Percentiles rank a stretch among this genome's conserved stretches.
Evolutionary conservation across 2,888 invertebrate species (phyloP).

Genomic region (Galeruca laticollis): DNA sequence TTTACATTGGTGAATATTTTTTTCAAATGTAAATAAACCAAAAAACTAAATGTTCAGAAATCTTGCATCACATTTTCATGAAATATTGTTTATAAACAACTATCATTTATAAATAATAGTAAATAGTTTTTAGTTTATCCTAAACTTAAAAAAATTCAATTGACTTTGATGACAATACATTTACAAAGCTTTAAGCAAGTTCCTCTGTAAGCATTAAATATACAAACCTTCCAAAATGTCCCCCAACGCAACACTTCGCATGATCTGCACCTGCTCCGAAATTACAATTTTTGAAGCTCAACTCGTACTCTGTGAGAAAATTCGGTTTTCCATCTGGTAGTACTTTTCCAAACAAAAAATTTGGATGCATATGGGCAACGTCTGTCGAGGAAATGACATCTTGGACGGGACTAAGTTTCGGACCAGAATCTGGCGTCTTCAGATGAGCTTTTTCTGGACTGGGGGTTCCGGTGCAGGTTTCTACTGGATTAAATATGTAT

Average conservation of each 20-base stretch:
- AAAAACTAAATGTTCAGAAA: too few relatives aligned
- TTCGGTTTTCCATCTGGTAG: constrained; percentile 58
- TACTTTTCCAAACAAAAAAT: constrained; percentile 59
- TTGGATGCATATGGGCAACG: constrained; percentile 60
- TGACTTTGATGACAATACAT: too few relatives aligned
- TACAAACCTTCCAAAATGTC: constrained; percentile 56
- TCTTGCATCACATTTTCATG: too few relatives aligned
- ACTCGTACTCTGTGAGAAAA: constrained; percentile 60
- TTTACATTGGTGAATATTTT: too few relatives aligned
- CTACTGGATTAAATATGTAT: constrained; percentile 71
- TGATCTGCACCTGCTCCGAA: constrained; percentile 55
- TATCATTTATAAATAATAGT: too few relatives aligned
- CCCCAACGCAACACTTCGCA: constrained; percentile 61
- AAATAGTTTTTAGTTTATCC: too few relatives aligned
- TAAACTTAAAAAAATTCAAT: too few relatives aligned
- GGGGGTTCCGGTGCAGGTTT: constrained; percentile 73
- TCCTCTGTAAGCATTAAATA: too few relatives aligned
- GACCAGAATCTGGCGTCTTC: constrained; percentile 44
- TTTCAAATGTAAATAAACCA: too few relatives aligned
- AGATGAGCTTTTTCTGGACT: constrained; percentile 68
- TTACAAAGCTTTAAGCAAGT: too few relatives aligned
- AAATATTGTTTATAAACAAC: too few relatives aligned
- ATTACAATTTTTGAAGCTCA: constrained; percentile 58
- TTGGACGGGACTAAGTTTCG: constrained; percentile 37
- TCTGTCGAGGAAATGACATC: constrained; percentile 49